phyloP scores from a whole-genome alignment of 2,113 vertebrate genomes.

The Scolopax mira region DNA sequence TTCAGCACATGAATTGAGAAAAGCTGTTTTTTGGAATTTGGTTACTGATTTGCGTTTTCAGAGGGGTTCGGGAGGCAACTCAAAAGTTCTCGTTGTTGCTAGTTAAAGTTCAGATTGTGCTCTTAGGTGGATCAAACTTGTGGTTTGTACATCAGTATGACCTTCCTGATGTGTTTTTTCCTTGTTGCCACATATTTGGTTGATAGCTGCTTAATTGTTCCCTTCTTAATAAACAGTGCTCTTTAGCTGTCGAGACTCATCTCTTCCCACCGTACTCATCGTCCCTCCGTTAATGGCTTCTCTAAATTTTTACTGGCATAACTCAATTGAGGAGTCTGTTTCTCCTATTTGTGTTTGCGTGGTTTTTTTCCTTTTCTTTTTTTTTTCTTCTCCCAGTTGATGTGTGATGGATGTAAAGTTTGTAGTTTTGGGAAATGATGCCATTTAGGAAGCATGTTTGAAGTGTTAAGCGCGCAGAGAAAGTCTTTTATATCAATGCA shows the following conservation, averaged over 20 bases:
- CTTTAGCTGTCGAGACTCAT: not conserved
- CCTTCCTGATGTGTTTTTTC: not conserved
- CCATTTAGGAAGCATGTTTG: slow-evolving; percentile 38
- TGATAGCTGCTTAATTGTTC: not conserved
- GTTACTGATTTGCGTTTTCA: not conserved
- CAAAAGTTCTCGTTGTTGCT: not conserved
- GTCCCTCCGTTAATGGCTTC: not conserved
- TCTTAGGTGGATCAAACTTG: not conserved
- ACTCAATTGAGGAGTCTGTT: not conserved
- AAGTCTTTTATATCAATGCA: slow-evolving; percentile 14
- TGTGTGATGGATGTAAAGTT: not conserved
- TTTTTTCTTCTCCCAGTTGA: not conserved
- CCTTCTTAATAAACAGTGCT: not conserved
- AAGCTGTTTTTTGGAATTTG: not conserved
- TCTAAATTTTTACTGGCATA: not conserved
- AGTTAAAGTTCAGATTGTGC: not conserved
- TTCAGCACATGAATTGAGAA: not conserved
- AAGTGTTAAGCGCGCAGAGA: not conserved
- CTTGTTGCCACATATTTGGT: not conserved
- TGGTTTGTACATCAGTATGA: not conserved
- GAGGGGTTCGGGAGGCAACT: not conserved
- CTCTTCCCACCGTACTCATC: not conserved
- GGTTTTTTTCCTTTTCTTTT: too few species aligned
- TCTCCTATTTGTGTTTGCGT: not conserved
- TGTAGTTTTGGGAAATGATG: slow-evolving; percentile 42